Percentiles rank a stretch among this genome's conserved stretches.
phyloP scores from a whole-genome alignment of 2,113 vertebrate genomes.

The Nicator chloris region DNA sequence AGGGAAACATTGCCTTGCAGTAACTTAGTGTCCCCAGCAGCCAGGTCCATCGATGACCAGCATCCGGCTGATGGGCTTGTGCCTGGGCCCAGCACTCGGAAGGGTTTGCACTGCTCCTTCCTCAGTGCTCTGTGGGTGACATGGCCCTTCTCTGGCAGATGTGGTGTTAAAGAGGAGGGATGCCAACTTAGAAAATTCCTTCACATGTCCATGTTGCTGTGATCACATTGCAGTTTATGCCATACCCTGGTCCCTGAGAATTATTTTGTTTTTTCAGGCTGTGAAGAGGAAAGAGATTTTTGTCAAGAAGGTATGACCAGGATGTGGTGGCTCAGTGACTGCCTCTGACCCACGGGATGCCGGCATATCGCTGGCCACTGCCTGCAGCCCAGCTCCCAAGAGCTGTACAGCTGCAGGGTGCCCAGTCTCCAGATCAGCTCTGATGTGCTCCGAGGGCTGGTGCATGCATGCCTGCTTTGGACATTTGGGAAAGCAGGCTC shows the following conservation, averaged over 20 bases:
- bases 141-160: not conserved
- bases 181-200: not conserved
- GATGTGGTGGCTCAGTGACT: rapidly evolving
- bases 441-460: not conserved
- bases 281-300: not conserved
- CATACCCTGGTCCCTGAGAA: not conserved
- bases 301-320: not conserved
- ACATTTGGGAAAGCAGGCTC: not conserved
- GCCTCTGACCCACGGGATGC: rapidly evolving
- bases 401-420: not conserved
- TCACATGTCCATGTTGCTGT: not conserved
- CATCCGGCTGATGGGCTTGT: not conserved
- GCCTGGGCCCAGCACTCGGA: rapidly evolving
- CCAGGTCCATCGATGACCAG: not conserved
- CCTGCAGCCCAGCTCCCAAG: not conserved
- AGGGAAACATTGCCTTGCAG: not conserved
- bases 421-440: not conserved
- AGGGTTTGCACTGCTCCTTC: not conserved
- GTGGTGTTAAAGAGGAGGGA: not conserved
- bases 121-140: not conserved
- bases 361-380: not conserved
- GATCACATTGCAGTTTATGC: not conserved
- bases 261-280: not conserved
- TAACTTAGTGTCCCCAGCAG: rapidly evolving
- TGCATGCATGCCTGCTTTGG: not conserved